Conservation (phyloP, 2,888 invertebrate genomes). For the Halocaridina rubra region DNA sequence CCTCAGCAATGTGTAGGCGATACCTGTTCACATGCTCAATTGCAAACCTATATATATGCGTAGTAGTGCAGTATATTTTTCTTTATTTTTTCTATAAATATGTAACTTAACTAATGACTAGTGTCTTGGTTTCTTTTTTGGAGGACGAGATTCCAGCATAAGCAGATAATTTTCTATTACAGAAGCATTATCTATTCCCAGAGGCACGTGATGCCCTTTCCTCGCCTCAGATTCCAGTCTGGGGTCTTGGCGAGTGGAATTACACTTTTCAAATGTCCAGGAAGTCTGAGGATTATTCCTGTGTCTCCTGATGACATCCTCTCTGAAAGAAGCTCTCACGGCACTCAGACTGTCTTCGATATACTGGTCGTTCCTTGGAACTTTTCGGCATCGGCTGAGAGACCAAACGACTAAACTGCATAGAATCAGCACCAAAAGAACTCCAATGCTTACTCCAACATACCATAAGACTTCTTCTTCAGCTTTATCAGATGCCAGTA, state of each 20-base stretch:
- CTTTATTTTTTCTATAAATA: background rate
- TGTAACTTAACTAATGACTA: conserved; percentile 26
- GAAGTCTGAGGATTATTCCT: conserved; percentile 27
- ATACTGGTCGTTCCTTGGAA: background rate
- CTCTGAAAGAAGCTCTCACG: conserved; percentile 18
- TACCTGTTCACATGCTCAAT: background rate
- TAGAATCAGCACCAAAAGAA: conserved; percentile 29
- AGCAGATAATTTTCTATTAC: conserved; percentile 44
- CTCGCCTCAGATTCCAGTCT: background rate
- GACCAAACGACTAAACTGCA: conserved; percentile 42
- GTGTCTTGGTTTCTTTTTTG: conserved; percentile 3
- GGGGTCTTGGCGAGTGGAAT: background rate
- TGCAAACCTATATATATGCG: background rate
- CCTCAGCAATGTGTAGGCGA: too few relatives aligned
- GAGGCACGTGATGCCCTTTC: background rate
- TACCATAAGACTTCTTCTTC: conserved; percentile 33
- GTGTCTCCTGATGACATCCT: conserved; percentile 4
- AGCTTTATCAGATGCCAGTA: background rate
- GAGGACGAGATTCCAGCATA: conserved; percentile 27
- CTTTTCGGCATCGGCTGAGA: conserved; percentile 22
- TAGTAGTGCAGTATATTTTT: background rate
- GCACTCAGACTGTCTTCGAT: background rate
- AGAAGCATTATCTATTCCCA: conserved; percentile 31
- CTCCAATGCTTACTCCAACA: conserved; percentile 40
- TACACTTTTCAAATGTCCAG: conserved; percentile 46